A percentile compares a stretch with the other conserved stretches of the same genome.
Conservation (phyloP, 2,113 vertebrate species). For the Monarcha castaneiventris region DNA sequence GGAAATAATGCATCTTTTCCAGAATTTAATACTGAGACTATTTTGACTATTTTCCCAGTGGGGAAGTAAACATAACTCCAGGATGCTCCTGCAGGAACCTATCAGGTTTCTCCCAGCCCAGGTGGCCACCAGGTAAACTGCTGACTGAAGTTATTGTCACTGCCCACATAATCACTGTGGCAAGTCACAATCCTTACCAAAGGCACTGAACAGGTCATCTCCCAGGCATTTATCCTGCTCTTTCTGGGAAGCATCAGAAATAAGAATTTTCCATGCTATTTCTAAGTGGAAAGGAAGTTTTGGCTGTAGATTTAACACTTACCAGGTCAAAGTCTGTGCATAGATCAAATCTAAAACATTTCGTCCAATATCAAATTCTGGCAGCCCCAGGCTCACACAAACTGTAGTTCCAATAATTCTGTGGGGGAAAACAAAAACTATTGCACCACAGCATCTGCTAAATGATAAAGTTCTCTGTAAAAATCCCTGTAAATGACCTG, state of each 20-base stretch:
- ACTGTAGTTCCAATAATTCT: conserved; percentile 84
- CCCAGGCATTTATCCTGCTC: background rate
- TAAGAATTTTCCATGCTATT: background rate
- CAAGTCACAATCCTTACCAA: background rate
- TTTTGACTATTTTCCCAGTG: background rate
- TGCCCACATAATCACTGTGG: background rate
- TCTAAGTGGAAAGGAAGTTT: background rate
- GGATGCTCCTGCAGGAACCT: background rate
- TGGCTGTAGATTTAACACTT: conserved; percentile 7
- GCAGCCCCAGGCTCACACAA: conserved; percentile 72
- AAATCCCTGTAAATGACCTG: background rate
- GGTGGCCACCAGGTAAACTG: background rate
- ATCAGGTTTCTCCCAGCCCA: background rate
- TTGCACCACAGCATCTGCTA: background rate
- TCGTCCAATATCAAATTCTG: conserved; percentile 91
- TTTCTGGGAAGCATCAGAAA: background rate
- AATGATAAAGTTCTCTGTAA: background rate
- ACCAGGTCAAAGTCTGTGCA: conserved; percentile 92
- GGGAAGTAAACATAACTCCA: background rate
- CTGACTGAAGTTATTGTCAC: background rate
- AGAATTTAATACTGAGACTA: background rate
- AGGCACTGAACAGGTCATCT: background rate
- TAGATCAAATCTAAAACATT: conserved; percentile 95
- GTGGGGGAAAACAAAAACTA: rapidly evolving
- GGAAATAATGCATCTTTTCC: background rate